Evolutionary conservation across 2,888 invertebrate genomes (phyloP), one percentile per base, ranked within the genome.

Genomic region (Chrysina gloriosa): DNA sequence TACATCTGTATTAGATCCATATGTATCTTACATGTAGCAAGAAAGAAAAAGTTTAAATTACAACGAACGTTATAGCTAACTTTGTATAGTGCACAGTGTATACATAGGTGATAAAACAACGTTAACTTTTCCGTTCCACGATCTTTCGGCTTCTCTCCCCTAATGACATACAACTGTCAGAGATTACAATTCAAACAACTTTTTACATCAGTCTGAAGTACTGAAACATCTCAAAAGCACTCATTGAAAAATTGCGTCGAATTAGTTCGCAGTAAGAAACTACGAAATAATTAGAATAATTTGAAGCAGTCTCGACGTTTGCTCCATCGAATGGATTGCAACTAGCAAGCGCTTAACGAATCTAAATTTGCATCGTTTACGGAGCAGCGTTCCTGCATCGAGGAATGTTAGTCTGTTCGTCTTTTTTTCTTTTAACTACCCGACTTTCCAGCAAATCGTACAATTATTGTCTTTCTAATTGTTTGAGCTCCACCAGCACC

Each of bases 201-300:
- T n/a, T n/a, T n/a, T n/a, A n/a, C n/a, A n/a, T n/a, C n/a, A n/a
- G n/a, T n/a, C n/a, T n/a, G n/a, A n/a, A n/a, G n/a, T n/a, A n/a
- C n/a, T n/a, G n/a, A n/a, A n/a, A n/a, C n/a, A n/a, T n/a, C n/a
- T n/a, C n/a, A n/a, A n/a, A n/a, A 29, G 3, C 14, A 14, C 50
- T 50, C 50, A 50, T 29, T 29, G 50, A 27, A 50, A 50, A 50
- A 50, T n/a, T 27, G 25, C 48, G 27, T 50, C n/a, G 27, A 27
- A 45, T 45, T 45, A 21, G 45, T 27, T 50, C 11, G 14, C 19
- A 27, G 16, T 29, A 50, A 27, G 50, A 27, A 50, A 50, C 14
- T 50, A 50, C 50, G 29, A 50, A 11, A 50, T 50, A 50, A 50
- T 50, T 50, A 50, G 50, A 50, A 50, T 27, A 50, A 50, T 50